phyloP scores from a whole-genome alignment of 2,113 vertebrate species.

The Rallus limicola region DNA sequence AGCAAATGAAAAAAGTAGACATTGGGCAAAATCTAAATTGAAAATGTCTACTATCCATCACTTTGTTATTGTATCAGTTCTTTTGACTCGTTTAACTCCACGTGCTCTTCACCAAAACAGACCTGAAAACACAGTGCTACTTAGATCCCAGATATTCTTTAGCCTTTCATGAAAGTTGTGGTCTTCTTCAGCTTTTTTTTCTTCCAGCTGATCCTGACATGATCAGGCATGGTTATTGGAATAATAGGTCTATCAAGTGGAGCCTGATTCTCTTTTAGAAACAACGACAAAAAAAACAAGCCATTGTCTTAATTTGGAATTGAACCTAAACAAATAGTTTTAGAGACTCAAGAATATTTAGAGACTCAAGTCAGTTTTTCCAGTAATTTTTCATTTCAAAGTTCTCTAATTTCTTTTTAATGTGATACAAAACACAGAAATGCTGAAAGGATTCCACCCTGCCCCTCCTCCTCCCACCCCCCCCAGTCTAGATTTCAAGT shows the following conservation, averaged over 20 bases:
- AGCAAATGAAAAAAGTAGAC: neutral
- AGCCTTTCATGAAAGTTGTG: neutral
- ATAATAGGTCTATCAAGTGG: constrained; percentile 23
- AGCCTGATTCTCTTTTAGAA: constrained; percentile 51
- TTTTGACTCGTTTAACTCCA: neutral
- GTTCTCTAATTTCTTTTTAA: neutral
- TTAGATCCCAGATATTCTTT: neutral
- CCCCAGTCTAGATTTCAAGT: neutral
- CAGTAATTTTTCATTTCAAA: neutral
- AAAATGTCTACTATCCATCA: neutral
- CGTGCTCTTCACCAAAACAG: neutral
- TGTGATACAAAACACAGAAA: neutral
- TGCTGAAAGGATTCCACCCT: neutral
- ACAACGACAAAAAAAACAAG: constrained; percentile 54
- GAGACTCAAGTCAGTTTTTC: constrained; percentile 10
- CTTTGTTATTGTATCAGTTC: neutral
- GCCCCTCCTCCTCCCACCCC: too few species aligned
- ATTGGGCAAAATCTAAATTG: neutral
- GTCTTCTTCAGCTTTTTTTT: neutral
- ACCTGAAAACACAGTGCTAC: neutral
- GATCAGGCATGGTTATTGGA: neutral
- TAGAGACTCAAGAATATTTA: neutral
- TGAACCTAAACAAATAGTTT: constrained; percentile 32
- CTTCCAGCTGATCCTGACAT: constrained; percentile 8
- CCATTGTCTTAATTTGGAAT: constrained; percentile 36